Evolutionary conservation across 2,888 invertebrate genomes (phyloP), one percentile per base, ranked within the genome.

Genomic region (Automeris io): DNA sequence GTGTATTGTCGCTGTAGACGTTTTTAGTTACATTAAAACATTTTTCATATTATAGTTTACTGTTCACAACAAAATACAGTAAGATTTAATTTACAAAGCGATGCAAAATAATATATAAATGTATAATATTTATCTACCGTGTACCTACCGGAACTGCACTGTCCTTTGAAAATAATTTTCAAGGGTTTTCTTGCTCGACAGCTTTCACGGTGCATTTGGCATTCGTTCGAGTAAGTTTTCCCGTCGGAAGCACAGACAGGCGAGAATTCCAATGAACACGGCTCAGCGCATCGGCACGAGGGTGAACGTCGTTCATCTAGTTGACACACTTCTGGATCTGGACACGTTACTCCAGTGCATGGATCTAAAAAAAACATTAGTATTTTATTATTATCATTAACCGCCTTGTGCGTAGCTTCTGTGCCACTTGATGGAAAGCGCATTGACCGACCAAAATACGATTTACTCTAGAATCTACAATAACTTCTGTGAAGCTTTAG

Each of bases 191-290:
- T 87, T 18, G 91, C 88, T 33, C 92, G 90, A 72, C 97, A 97
- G 12, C 95, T 93, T 67, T 94, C 92, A 56, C 93, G 90, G 51
- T 92, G 89, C 74, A 96, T 90, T 59, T 92, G 91, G 70, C 96
- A 97, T 72, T 95, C 93, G 76, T 94, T 95, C 47, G 93, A 89
- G 70, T 94, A 95, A 1, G 94, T 94, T 71, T 93, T 92, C 36
- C 93, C 93, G 75, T 94, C 93, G 33, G 92, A 93, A 6, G 93
- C 93, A 58, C 94, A 94, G 33, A 94, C 89, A 0, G 93, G 93
- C 5, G 91, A 90, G 70, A 94, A 93, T 67, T 93, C 93, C 36
- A 95, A 89, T 3, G 94, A 92, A 54, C 94, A 93, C 32, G 92
- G 89, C 61, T 93, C 93, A 34, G 93, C 93, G 69, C 96, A 96